Evolutionary conservation across 2,113 vertebrate species (phyloP).

Genomic region (Heterocephalus glaber): DNA sequence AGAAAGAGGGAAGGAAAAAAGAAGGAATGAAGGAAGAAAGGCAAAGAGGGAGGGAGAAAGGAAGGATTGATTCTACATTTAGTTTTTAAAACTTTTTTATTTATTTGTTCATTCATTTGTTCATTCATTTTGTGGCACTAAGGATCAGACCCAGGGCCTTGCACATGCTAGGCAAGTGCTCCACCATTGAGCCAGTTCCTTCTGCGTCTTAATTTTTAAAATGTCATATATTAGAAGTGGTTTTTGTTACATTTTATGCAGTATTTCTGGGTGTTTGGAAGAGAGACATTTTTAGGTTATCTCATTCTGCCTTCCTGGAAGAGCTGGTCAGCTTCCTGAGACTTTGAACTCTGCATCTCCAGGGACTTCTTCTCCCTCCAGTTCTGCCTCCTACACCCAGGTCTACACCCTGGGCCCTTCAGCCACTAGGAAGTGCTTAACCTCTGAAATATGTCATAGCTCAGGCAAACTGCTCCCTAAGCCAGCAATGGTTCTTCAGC

Average conservation of each 20-base stretch:
- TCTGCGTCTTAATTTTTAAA: not conserved
- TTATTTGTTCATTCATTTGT: not conserved
- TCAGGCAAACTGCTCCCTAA: not conserved
- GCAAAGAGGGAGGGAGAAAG: too few species aligned
- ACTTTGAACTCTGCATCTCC: not conserved
- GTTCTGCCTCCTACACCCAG: accelerated
- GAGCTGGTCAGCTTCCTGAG: not conserved
- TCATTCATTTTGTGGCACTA: not conserved
- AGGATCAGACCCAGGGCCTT: not conserved
- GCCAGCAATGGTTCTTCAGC: not conserved
- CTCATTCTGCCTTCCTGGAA: not conserved
- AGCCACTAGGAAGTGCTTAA: not conserved
- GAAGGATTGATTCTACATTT: too few species aligned
- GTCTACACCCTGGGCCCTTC: not conserved
- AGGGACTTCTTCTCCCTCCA: not conserved
- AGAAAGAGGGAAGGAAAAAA: not conserved
- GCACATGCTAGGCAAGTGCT: not conserved
- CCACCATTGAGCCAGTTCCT: not conserved
- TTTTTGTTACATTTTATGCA: not conserved
- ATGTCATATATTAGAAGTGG: not conserved
- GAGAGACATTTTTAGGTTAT: not conserved
- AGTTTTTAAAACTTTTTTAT: not conserved
- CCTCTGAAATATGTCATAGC: not conserved
- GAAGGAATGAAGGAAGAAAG: not conserved
- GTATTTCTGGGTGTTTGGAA: not conserved